These are phyloP conservation scores for Eristalis arbustorum DNA, from an alignment of 2,888 invertebrate genomes.

Conservation along the genomic window DNA sequence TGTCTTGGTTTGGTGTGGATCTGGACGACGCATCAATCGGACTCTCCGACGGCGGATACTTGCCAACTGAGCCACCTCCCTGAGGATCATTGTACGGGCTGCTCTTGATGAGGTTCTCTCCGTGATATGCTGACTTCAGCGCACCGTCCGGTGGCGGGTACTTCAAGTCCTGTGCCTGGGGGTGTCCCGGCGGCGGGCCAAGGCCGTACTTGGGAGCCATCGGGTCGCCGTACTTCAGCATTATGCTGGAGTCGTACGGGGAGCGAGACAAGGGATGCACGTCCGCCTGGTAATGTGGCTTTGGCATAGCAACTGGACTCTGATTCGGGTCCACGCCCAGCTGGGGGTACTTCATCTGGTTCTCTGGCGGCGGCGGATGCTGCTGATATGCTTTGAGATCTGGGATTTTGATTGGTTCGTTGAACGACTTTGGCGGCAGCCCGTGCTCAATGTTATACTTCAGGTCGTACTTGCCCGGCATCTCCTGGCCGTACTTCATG, in stretches of 20 bases:
- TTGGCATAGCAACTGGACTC: conserved; percentile 77
- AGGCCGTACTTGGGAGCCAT: conserved; percentile 76
- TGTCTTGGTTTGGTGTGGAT: conserved; percentile 80
- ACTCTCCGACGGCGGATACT: conserved; percentile 78
- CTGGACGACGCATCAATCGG: conserved; percentile 79
- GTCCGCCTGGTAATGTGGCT: conserved; percentile 78
- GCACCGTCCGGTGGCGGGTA: conserved; percentile 77
- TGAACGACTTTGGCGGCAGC: conserved; percentile 73
- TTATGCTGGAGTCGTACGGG: conserved; percentile 78
- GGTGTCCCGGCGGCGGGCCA: conserved; percentile 74
- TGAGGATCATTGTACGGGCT: conserved; percentile 77
- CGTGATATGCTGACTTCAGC: conserved; percentile 76
- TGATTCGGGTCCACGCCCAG: conserved; percentile 54
- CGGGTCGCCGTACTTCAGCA: conserved; percentile 80
- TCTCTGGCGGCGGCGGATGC: conserved; percentile 75
- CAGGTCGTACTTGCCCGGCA: conserved; percentile 79
- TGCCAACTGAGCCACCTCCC: conserved; percentile 70
- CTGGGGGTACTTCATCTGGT: conserved; percentile 63
- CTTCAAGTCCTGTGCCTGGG: conserved; percentile 79
- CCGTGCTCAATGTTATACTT: conserved; percentile 79
- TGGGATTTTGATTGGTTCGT: conserved; percentile 78
- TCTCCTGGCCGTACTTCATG: conserved; percentile 78
- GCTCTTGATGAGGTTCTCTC: conserved; percentile 79
- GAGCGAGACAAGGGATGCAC: conserved; percentile 78
- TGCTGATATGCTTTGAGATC: conserved; percentile 76